Conservation (phyloP, 2,888 invertebrate genomes). For the Tanypteryx hageni region DNA sequence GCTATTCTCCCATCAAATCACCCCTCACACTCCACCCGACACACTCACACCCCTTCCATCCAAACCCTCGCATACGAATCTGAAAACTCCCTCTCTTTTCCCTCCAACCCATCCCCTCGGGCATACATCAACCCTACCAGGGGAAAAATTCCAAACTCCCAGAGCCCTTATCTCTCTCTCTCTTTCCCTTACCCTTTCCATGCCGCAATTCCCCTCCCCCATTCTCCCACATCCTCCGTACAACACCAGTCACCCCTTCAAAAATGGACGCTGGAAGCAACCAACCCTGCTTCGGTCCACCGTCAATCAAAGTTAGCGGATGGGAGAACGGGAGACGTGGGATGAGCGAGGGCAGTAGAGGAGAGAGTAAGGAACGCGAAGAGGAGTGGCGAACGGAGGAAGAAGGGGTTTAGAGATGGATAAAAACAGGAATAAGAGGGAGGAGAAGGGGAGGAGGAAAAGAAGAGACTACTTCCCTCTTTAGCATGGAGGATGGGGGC, state of each 20-base stretch:
- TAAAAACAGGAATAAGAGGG: not conserved
- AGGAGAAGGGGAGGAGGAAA: not conserved
- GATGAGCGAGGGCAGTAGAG: too few species aligned
- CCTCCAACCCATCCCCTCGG: not conserved
- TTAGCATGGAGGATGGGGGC: not conserved
- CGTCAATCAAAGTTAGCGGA: not conserved
- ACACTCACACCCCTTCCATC: too few species aligned
- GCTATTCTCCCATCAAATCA: slow-evolving; percentile 11
- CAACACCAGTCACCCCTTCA: not conserved
- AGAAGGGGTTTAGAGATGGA: not conserved
- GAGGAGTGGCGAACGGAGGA: not conserved
- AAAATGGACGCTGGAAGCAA: not conserved
- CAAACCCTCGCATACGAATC: too few species aligned
- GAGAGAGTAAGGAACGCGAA: too few species aligned
- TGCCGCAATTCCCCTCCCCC: not conserved
- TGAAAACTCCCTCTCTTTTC: too few species aligned
- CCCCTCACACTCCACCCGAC: not conserved
- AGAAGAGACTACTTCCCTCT: not conserved
- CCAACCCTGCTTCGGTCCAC: not conserved
- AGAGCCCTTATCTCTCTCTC: too few species aligned
- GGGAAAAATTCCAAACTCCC: not conserved
- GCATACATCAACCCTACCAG: slow-evolving; percentile 4
- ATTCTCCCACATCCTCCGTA: not conserved
- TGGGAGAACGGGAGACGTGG: not conserved
- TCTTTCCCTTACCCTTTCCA: not conserved